These are phyloP conservation scores for Trachythela sp. DNA, from an alignment of 64 coral and sea anemone species.

Conservation along the genomic window DNA sequence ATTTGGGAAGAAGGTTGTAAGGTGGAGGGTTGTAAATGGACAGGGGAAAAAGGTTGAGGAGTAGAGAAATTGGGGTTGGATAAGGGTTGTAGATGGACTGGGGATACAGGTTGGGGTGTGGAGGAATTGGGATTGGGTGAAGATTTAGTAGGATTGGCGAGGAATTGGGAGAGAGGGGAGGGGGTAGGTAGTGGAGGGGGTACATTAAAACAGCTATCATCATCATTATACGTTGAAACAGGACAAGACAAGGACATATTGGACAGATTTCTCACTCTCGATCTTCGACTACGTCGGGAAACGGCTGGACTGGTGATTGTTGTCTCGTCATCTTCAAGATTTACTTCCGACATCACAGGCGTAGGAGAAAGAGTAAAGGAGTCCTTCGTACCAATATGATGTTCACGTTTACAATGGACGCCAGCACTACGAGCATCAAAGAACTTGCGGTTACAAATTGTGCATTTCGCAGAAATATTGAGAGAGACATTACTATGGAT, in stretches of 20 bases:
- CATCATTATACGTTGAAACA: background rate
- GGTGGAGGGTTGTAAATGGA: background rate
- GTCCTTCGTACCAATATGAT: background rate
- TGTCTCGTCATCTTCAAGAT: background rate
- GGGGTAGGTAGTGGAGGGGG: too few relatives aligned
- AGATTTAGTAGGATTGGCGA: too few relatives aligned
- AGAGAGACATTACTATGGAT: background rate
- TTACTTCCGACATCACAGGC: background rate
- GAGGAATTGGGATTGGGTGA: too few relatives aligned
- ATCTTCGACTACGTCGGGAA: too few relatives aligned
- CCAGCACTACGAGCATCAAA: background rate
- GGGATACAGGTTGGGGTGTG: too few relatives aligned
- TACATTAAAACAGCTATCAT: too few relatives aligned
- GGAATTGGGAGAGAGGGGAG: too few relatives aligned
- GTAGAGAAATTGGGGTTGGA: background rate
- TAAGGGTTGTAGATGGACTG: background rate
- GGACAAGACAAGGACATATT: background rate
- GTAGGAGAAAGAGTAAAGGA: background rate
- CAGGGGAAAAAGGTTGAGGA: background rate
- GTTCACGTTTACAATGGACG: background rate
- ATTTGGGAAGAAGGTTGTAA: background rate
- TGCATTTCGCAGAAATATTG: background rate
- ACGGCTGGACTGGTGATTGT: background rate
- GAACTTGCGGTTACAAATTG: background rate
- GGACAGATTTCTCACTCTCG: background rate